phyloP scores from a whole-genome alignment of 92 coral and sea anemone species.

The Porites cylindrica region DNA sequence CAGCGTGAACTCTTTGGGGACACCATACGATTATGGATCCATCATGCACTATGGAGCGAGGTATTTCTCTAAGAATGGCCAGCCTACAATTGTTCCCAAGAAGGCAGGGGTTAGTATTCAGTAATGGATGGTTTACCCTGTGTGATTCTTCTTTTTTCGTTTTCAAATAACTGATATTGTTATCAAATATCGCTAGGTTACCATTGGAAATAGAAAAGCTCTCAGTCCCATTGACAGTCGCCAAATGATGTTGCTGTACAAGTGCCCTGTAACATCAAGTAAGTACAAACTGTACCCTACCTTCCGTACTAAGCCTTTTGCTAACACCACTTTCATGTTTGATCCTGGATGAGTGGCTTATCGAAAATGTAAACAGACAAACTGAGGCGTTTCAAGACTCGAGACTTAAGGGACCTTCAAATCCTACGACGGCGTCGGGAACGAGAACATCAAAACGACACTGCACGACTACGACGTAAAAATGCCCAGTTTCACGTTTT shows the following conservation, averaged over 20 bases:
- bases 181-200: constrained; percentile 6
- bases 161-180: not conserved
- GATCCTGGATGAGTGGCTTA: too few species aligned
- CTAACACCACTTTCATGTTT: too few species aligned
- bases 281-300: not conserved
- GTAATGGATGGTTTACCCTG: too few species aligned
- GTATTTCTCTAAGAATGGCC: constrained; percentile 62
- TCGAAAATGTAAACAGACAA: too few species aligned
- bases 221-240: constrained; percentile 32
- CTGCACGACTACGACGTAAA: too few species aligned
- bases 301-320: too few species aligned
- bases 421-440: too few species aligned
- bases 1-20: constrained; percentile 54
- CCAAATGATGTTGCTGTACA: constrained; percentile 54
- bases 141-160: too few species aligned
- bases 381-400: too few species aligned
- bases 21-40: constrained; percentile 62
- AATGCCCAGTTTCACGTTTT: too few species aligned
- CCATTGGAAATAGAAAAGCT: constrained; percentile 48
- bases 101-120: constrained; percentile 35
- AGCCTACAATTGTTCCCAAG: constrained; percentile 64
- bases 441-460: too few species aligned
- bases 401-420: too few species aligned
- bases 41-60: constrained; percentile 65
- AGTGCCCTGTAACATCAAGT: constrained; percentile 40